phyloP scores from a whole-genome alignment of 2,113 vertebrate genomes.

The Microcebus tavaratra region DNA sequence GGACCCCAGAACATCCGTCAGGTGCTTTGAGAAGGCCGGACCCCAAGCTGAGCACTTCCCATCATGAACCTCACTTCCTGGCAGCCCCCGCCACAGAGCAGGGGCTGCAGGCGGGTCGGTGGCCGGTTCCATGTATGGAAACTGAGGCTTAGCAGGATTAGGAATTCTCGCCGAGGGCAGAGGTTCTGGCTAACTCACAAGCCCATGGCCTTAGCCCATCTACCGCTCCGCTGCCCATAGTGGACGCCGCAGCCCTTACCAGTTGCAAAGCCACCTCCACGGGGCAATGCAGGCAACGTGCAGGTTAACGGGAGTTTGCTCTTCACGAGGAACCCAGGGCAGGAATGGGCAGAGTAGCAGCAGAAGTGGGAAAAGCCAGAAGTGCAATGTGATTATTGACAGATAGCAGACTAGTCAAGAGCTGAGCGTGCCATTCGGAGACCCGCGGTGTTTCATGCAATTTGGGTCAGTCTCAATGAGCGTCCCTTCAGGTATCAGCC shows the following conservation, averaged over 20 bases:
- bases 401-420: rapidly evolving
- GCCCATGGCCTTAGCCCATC: neutral
- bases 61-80: neutral
- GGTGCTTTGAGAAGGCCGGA: neutral
- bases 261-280: neutral
- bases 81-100: no score
- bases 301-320: no score
- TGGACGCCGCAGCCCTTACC: neutral
- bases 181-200: neutral
- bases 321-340: neutral
- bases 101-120: no score
- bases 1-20: neutral
- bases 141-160: neutral
- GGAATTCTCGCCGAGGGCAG: rapidly evolving
- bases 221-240: neutral
- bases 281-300: no score
- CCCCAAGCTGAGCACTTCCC: neutral
- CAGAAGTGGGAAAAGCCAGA: rapidly evolving
- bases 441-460: neutral
- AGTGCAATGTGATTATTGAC: neutral
- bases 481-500: neutral
- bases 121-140: neutral
- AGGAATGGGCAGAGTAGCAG: neutral
- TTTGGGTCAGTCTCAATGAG: neutral
- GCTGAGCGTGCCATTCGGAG: neutral